These are phyloP conservation scores for Australoheros scitulus DNA, from an alignment of 2,113 vertebrate genomes.

Conservation along the genomic window DNA sequence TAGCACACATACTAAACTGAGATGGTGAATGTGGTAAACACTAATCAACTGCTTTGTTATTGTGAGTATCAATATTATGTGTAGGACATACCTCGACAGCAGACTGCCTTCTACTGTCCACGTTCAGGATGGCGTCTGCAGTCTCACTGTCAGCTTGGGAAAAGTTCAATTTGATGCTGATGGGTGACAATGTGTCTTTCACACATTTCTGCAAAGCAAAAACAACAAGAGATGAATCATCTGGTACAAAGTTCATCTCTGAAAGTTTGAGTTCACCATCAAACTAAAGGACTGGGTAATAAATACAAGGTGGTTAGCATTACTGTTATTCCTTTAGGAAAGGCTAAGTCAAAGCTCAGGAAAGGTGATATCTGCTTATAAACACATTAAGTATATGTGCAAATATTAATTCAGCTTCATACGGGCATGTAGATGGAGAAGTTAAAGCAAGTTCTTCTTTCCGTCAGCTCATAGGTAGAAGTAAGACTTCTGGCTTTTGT, in stretches of 20 bases:
- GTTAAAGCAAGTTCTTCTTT: slow-evolving; percentile 43
- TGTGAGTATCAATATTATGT: too few relatives aligned
- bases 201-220: slow-evolving; percentile 77
- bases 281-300: not conserved
- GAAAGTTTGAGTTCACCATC: not conserved
- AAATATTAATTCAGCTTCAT: not conserved
- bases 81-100: slow-evolving; percentile 29
- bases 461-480: not conserved
- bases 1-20: too few relatives aligned
- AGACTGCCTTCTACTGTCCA: slow-evolving; percentile 48
- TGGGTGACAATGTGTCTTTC: slow-evolving; percentile 78
- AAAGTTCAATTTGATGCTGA: slow-evolving; percentile 79
- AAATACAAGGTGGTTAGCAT: not conserved
- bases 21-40: too few relatives aligned
- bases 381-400: not conserved
- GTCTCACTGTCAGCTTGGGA: slow-evolving; percentile 67
- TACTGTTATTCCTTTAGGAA: not conserved
- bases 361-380: not conserved
- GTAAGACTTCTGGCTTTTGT: slow-evolving; percentile 5
- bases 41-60: too few relatives aligned
- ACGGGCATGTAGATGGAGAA: slow-evolving; percentile 71
- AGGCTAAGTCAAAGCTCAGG: not conserved
- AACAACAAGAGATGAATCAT: not conserved
- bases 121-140: slow-evolving; percentile 40
- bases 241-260: not conserved